These are phyloP conservation scores for Acanthosepion lycidas DNA, from an alignment of 2,888 invertebrate genomes.

Conservation along the genomic window DNA sequence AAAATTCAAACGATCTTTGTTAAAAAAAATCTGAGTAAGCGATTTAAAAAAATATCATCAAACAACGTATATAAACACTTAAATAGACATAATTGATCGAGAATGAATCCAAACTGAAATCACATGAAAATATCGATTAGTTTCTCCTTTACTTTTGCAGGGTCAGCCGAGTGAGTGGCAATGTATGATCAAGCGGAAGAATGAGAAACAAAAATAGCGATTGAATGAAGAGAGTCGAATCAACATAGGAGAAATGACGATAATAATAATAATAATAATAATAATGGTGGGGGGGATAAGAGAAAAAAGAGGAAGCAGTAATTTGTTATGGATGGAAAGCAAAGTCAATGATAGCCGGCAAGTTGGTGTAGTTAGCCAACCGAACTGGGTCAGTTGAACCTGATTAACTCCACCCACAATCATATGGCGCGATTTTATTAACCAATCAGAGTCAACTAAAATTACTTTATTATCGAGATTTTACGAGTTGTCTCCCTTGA, in stretches of 20 bases:
- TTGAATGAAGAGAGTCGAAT: not conserved
- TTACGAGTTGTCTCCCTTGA: conserved; percentile 3
- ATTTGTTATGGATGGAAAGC: not conserved
- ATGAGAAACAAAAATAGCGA: not conserved
- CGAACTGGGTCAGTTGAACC: not conserved
- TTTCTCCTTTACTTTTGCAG: not conserved
- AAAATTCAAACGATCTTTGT: too few relatives aligned
- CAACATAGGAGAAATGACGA: not conserved
- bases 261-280: not conserved
- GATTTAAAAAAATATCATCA: too few relatives aligned
- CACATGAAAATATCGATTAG: not conserved
- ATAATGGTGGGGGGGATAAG: not conserved
- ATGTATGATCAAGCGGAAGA: not conserved
- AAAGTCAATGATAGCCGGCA: not conserved
- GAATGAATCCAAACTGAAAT: not conserved
- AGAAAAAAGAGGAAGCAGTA: not conserved
- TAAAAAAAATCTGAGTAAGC: too few relatives aligned
- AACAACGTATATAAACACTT: not conserved
- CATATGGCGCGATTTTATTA: conserved; percentile 2
- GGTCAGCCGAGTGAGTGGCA: not conserved
- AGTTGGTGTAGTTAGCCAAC: not conserved
- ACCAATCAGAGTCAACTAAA: not conserved
- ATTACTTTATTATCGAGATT: not conserved
- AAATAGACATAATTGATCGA: not conserved
- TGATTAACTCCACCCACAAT: not conserved